Evolutionary conservation across 2,888 invertebrate species (phyloP).

Genomic region (Ectemnius cavifrons): DNA sequence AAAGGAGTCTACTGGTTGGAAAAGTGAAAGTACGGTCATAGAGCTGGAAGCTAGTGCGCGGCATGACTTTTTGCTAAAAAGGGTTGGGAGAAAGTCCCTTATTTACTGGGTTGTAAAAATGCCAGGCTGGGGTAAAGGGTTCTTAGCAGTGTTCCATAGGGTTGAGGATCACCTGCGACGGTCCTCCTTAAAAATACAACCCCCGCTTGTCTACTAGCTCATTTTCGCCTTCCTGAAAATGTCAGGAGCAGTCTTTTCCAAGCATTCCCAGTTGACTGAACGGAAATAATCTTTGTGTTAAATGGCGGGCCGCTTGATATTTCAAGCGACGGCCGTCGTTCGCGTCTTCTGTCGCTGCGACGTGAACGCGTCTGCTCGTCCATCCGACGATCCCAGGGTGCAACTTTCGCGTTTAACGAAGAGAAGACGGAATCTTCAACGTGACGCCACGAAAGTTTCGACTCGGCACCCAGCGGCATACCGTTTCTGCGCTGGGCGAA

Average conservation of each 20-base stretch:
- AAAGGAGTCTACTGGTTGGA: constrained; percentile 1
- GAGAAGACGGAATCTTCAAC: background rate
- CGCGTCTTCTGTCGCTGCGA: no score
- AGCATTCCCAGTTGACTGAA: no score
- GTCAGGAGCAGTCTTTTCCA: no score
- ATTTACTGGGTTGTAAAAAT: constrained; percentile 74
- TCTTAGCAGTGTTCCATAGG: constrained; percentile 29
- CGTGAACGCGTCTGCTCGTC: no score
- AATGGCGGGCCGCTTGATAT: no score
- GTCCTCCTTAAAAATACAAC: constrained; percentile 11
- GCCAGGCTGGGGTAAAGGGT: constrained; percentile 37
- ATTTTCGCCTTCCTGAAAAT: no score
- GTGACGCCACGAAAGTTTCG: background rate
- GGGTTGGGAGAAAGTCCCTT: constrained; percentile 76
- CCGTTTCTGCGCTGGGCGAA: constrained; percentile 50
- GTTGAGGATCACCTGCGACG: constrained; percentile 15
- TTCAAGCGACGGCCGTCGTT: no score
- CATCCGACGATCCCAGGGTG: background rate
- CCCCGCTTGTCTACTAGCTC: background rate
- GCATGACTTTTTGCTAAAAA: constrained; percentile 59
- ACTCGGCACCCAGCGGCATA: constrained; percentile 11
- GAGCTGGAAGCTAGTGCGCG: constrained; percentile 21
- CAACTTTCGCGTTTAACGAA: background rate
- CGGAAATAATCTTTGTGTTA: no score
- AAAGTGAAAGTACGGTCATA: constrained; percentile 51